Conservation (phyloP, 35 echinoderm and acorn worm species). For the Apostichopus japonicus region DNA sequence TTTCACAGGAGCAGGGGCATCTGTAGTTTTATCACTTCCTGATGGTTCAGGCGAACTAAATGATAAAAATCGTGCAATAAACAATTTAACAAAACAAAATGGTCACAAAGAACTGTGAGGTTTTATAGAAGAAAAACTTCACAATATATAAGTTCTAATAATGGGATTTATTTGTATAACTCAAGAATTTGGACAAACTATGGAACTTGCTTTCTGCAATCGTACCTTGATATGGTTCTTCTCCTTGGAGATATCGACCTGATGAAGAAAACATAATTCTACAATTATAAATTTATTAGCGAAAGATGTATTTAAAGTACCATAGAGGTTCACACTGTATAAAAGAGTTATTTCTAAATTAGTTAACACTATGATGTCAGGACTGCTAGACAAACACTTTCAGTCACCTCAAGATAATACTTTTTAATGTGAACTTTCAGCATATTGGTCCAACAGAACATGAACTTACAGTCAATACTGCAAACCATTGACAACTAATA, state of each 20-base stretch:
- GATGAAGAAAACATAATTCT: not conserved
- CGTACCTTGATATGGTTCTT: slow-evolving; percentile 24
- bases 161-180: not conserved
- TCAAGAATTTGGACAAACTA: not conserved
- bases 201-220: not conserved
- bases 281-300: not conserved
- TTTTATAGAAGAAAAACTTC: not conserved
- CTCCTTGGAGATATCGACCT: slow-evolving; percentile 15
- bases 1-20: not conserved
- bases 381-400: too few species aligned
- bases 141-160: not conserved
- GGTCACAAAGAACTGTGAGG: too few species aligned
- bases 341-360: too few species aligned
- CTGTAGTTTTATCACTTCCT: not conserved
- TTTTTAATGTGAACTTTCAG: too few species aligned
- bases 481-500: too few species aligned
- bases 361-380: too few species aligned
- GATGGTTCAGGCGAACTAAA: not conserved
- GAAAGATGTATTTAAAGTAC: too few species aligned
- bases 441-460: too few species aligned
- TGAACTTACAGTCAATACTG: too few species aligned
- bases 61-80: not conserved
- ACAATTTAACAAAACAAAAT: not conserved
- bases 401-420: too few species aligned
- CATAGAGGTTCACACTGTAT: too few species aligned